phyloP scores from a whole-genome alignment of 2,797 vertebrate genomes.

The Alosa sapidissima region DNA sequence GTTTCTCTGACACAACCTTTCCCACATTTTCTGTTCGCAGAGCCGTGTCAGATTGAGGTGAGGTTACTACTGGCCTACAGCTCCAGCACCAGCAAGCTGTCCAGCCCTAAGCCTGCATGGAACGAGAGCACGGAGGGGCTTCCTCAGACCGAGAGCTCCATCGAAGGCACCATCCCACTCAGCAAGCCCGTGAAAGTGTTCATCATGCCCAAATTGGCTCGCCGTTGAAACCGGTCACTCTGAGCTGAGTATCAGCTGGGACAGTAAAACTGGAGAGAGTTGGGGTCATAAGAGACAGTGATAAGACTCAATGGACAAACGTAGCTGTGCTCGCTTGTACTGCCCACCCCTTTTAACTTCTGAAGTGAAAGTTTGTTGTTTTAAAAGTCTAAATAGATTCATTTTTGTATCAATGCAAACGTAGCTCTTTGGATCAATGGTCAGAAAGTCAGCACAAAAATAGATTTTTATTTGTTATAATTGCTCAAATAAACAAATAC shows the following conservation, averaged over 20 bases:
- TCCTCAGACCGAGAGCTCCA: slow-evolving; percentile 73
- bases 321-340: not conserved
- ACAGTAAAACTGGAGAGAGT: not conserved
- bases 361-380: not conserved
- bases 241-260: not conserved
- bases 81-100: slow-evolving; percentile 72
- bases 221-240: slow-evolving; percentile 70
- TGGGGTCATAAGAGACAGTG: not conserved
- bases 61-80: slow-evolving; percentile 90
- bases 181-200: slow-evolving; percentile 93
- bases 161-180: slow-evolving; percentile 91
- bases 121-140: slow-evolving; percentile 76
- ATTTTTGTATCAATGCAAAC: not conserved
- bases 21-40: slow-evolving; percentile 60
- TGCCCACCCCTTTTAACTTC: not conserved
- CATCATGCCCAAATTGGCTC: slow-evolving; percentile 95
- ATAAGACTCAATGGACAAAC: not conserved
- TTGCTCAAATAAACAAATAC: not conserved
- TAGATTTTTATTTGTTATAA: not conserved
- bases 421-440: not conserved
- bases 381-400: not conserved
- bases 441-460: not conserved
- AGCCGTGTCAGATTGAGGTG: slow-evolving; percentile 93
- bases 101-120: slow-evolving; percentile 73
- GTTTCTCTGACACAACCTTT: not conserved